phyloP scores from a whole-genome alignment of 64 coral and sea anemone species.

The Pachyseris speciosa region DNA sequence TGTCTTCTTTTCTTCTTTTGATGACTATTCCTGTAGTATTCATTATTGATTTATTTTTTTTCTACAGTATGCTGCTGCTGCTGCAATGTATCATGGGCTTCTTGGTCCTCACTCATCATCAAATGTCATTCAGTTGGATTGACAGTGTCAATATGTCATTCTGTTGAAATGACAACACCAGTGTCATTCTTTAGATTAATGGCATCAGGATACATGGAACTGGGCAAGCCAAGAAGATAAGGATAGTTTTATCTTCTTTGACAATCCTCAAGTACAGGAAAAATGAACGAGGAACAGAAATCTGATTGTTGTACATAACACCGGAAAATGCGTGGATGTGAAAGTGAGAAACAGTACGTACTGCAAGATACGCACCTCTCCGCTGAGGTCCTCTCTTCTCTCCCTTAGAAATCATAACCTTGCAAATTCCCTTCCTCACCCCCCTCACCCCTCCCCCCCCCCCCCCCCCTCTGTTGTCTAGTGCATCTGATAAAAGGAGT shows the following conservation, averaged over 20 bases:
- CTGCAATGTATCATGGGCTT: neutral
- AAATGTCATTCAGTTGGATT: conserved; percentile 45
- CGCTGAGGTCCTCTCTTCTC: neutral
- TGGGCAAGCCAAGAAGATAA: neutral
- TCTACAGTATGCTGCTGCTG: neutral
- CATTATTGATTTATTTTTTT: neutral
- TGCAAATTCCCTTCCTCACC: neutral
- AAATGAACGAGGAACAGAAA: neutral
- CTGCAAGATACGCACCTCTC: neutral
- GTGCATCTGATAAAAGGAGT: neutral
- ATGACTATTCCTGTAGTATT: neutral
- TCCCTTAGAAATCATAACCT: neutral
- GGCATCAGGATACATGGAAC: neutral
- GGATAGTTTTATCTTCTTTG: neutral
- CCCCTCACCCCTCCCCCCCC: neutral
- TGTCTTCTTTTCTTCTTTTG: no score
- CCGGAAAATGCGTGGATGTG: neutral
- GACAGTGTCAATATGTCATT: neutral
- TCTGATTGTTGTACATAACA: neutral
- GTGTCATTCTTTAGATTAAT: conserved; percentile 12
- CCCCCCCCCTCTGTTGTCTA: neutral
- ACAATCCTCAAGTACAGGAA: neutral
- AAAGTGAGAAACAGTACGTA: neutral
- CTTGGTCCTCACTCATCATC: conserved; percentile 24
- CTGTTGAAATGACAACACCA: neutral